phyloP scores from a whole-genome alignment of 2,888 invertebrate species.

The Mesoligia furuncula region DNA sequence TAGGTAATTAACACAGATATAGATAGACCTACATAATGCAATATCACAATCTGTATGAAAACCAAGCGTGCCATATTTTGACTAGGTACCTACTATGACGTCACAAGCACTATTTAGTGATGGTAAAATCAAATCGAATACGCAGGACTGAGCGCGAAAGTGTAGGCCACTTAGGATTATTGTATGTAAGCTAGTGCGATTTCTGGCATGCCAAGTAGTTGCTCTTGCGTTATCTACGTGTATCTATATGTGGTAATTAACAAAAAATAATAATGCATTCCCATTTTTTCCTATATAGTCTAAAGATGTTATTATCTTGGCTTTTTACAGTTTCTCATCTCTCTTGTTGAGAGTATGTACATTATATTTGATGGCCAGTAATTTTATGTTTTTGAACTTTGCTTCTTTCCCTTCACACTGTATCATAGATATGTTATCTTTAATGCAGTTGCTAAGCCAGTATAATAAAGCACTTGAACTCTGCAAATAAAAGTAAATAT shows the following conservation, averaged over 20 bases:
- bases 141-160: no score
- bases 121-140: no score
- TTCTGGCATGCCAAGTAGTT: no score
- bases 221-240: no score
- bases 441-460: neutral
- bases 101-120: no score
- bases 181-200: no score
- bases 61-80: no score
- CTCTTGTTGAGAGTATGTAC: neutral
- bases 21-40: no score
- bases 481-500: conserved; percentile 3
- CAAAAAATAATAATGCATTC: neutral
- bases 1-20: no score
- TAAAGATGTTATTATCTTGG: neutral
- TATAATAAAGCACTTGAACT: neutral
- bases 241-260: neutral
- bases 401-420: neutral
- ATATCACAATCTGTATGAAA: no score
- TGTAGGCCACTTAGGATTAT: no score
- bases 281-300: neutral
- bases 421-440: neutral
- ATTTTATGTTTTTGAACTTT: neutral
- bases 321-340: neutral
- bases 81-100: no score
- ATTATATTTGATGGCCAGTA: neutral